Base-by-base conservation (phyloP, 2,888 invertebrate genomes). In the Drosophila hamatofila region DNA sequence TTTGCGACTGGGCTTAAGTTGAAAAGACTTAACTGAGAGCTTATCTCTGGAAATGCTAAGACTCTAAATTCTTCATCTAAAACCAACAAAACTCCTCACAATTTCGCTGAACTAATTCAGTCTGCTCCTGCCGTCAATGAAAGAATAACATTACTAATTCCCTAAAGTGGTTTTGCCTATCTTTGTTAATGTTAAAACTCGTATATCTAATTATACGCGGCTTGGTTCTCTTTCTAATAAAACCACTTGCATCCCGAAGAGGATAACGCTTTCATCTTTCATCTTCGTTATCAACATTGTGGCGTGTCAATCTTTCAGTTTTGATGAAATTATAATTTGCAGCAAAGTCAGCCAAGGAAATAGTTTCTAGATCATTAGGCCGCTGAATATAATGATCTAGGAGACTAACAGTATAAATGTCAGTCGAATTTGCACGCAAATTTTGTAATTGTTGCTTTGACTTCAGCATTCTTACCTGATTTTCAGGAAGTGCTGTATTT, bases 81-180 rank as follows among this genome's bases (percentile, higher is more conserved):
- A 39, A n/a, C 37, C 39, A 39, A 39, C n/a, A 39, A 39, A 39
- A 39, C 8, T 39, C 37, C n/a, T 39, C n/a, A 39, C 7, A n/a
- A 39, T 39, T n/a, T 39, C 39, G 39, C 39, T 39, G 8, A 39
- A 39, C n/a, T 39, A n/a, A 39, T 39, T 39, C n/a, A n/a, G n/a
- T 39, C n/a, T 39, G n/a, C 3, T 39, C 37, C 37, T 37, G 37
- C 16, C 16, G 8, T 9, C 3, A 39, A n/a, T 39, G n/a, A 39
- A 16, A 39, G n/a, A 39, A 39, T n/a, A 39, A 8, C 8, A 39
- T 39, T 39, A 39, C n/a, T 39, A 39, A 39, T 37, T n/a, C 16
- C 16, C 16, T 37, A 37, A 39, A 39, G 8, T 39, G 37, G 37
- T 7, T n/a, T 37, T 39, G 39, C 3, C 39, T 39, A 39, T n/a